These are phyloP conservation scores for Campopleginae sp. DNA, from an alignment of 2,888 invertebrate genomes.

Conservation along the genomic window DNA sequence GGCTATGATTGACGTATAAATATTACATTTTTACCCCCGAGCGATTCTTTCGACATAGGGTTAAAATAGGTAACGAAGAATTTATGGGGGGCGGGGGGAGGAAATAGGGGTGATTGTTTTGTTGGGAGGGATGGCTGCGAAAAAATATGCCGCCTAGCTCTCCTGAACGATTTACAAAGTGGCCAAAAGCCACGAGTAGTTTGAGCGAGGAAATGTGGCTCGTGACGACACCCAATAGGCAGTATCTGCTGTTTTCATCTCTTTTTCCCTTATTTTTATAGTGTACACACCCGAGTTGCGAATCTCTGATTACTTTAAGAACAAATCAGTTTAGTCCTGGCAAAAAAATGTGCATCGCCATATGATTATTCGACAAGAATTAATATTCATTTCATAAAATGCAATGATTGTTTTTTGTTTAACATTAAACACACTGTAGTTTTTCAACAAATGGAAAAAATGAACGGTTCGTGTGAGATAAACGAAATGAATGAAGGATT, in stretches of 20 bases:
- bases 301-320: slow-evolving; percentile 23
- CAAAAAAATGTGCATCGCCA: not conserved
- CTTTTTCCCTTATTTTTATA: slow-evolving; percentile 29
- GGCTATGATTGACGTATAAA: slow-evolving; percentile 10
- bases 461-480: not conserved
- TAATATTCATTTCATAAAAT: not conserved
- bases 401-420: not conserved
- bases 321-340: not conserved
- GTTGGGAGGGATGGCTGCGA: slow-evolving; percentile 38
- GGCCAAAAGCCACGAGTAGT: slow-evolving; percentile 13
- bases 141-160: slow-evolving; percentile 52
- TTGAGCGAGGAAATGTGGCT: slow-evolving; percentile 49
- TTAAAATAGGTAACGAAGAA: not conserved
- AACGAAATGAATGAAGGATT: not conserved
- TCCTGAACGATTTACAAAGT: slow-evolving; percentile 56
- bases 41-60: slow-evolving; percentile 6
- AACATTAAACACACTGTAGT: not conserved
- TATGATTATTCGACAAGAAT: not conserved
- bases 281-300: slow-evolving; percentile 49
- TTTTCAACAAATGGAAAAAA: not conserved
- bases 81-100: not conserved
- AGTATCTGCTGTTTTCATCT: slow-evolving; percentile 57
- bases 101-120: not conserved
- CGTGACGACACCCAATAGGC: slow-evolving; percentile 63
- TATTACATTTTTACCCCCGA: slow-evolving; percentile 18